Conservation (phyloP, 1,140 invertebrate genomes). For the Pristionchus pacificus region DNA sequence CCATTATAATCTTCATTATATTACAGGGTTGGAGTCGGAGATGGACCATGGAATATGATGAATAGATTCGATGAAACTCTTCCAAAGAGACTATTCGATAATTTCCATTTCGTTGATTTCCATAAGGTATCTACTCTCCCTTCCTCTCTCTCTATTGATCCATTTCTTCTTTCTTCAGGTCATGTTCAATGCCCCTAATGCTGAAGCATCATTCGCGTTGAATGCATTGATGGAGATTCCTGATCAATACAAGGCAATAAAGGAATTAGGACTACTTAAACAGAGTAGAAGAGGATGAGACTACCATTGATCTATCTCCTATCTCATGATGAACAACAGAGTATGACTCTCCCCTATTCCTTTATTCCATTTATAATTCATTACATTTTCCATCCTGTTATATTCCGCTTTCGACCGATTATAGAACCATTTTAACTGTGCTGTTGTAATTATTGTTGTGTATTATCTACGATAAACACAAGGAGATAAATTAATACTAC, state of each 20-base stretch:
- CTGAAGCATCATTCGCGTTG: conserved; percentile 61
- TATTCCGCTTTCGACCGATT: conserved; percentile 5
- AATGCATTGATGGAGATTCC: conserved; percentile 64
- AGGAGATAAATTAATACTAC: too few relatives aligned
- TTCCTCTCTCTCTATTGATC: conserved; percentile 15
- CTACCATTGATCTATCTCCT: conserved; percentile 8
- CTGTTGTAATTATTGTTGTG: too few relatives aligned
- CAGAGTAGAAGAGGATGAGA: conserved; percentile 46
- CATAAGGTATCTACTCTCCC: conserved; percentile 57
- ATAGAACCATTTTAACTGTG: too few relatives aligned
- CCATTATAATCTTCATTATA: background rate
- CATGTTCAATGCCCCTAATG: conserved; percentile 59
- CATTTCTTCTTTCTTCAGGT: conserved; percentile 39
- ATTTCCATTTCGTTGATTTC: conserved; percentile 65
- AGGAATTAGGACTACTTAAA: conserved; percentile 53
- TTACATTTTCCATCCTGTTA: conserved; percentile 6
- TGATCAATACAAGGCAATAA: conserved; percentile 63
- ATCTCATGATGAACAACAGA: background rate
- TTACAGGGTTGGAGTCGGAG: conserved; percentile 63
- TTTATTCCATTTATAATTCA: background rate
- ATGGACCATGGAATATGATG: conserved; percentile 65
- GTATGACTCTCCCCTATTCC: too few relatives aligned
- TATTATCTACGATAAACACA: too few relatives aligned
- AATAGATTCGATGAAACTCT: conserved; percentile 63
- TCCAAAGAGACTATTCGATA: conserved; percentile 63